These are phyloP conservation scores for Anas bernieri DNA, from an alignment of 2,797 vertebrate species.

Conservation along the genomic window DNA sequence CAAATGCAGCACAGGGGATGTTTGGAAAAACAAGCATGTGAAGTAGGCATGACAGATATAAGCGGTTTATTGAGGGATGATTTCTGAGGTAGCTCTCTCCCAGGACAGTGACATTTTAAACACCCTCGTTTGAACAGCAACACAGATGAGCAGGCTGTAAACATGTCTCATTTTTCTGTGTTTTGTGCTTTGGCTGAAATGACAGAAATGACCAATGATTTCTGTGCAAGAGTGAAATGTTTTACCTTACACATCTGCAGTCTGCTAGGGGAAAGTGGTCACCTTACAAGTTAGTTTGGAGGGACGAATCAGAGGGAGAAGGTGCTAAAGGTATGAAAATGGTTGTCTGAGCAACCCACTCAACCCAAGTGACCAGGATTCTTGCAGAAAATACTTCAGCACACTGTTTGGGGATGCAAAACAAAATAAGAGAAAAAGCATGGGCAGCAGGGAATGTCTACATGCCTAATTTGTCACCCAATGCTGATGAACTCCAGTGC, in stretches of 20 bases:
- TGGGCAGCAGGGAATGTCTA: background rate
- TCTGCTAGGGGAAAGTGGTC: background rate
- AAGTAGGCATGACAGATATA: constrained; percentile 1
- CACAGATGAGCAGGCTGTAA: constrained; percentile 29
- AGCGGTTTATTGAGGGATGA: constrained; percentile 39
- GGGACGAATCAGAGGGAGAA: background rate
- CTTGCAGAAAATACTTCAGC: background rate
- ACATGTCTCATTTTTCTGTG: background rate
- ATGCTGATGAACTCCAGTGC: background rate
- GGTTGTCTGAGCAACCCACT: background rate
- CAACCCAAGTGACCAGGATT: accelerated
- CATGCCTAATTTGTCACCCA: background rate
- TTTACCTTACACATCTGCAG: background rate
- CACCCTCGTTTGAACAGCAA: constrained; percentile 7
- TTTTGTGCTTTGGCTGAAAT: background rate
- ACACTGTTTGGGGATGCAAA: background rate
- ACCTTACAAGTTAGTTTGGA: background rate
- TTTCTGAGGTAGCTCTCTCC: constrained; percentile 20
- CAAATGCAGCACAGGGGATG: constrained; percentile 37
- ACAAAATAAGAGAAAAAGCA: background rate
- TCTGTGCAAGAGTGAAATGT: background rate
- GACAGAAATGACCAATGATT: background rate
- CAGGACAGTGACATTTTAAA: constrained; percentile 27
- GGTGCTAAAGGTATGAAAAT: background rate
- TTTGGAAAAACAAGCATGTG: constrained; percentile 32